These are phyloP conservation scores for Melanotaenia pygmaea DNA, from an alignment of 2,797 vertebrate species.

Conservation along the genomic window DNA sequence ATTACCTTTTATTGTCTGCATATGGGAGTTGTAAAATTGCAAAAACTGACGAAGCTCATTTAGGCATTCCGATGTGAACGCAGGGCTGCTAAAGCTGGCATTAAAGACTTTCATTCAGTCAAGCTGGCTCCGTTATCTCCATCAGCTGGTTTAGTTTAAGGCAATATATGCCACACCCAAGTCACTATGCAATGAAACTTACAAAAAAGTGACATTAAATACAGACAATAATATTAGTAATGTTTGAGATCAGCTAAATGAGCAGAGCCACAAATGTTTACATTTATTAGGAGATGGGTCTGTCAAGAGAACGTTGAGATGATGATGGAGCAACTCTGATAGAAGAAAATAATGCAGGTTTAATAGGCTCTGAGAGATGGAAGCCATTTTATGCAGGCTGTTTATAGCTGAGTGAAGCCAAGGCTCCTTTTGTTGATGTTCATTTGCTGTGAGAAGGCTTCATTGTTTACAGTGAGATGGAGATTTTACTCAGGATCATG, in stretches of 20 bases:
- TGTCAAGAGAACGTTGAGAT: conserved; percentile 22
- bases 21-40: conserved; percentile 19
- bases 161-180: neutral
- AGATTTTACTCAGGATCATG: conserved; percentile 40
- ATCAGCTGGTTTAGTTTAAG: conserved; percentile 16
- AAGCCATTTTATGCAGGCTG: conserved; percentile 50
- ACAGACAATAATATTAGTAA: conserved; percentile 1
- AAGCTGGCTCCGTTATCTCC: conserved; percentile 8
- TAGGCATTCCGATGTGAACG: conserved; percentile 52
- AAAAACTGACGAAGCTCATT: conserved; percentile 57
- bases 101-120: conserved; percentile 40
- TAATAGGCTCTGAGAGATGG: conserved; percentile 29
- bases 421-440: conserved; percentile 63
- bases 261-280: conserved; percentile 26
- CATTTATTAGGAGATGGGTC: neutral
- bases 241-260: conserved; percentile 14
- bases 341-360: conserved; percentile 31
- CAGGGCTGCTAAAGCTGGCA: conserved; percentile 28
- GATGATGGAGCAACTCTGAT: conserved; percentile 23
- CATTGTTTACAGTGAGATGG: conserved; percentile 61
- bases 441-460: conserved; percentile 51
- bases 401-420: conserved; percentile 52
- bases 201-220: neutral
- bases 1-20: conserved; percentile 52
- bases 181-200: neutral